Percentiles rank a stretch among this genome's conserved stretches.
Conservation (phyloP, 2,797 vertebrate species). For the Antennarius maculatus region DNA sequence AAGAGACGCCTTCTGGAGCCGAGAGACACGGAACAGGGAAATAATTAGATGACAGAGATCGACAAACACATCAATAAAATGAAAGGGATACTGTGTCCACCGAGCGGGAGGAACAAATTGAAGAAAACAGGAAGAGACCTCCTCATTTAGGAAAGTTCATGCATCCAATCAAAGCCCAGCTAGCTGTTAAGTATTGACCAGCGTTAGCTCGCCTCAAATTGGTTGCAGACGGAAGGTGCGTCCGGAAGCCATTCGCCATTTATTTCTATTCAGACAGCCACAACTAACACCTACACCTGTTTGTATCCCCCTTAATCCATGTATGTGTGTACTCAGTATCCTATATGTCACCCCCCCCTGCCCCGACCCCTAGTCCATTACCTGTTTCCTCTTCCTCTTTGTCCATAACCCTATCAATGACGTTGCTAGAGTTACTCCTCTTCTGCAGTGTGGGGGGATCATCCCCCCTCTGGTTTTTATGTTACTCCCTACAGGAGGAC, state of each 20-base stretch:
- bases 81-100: slow-evolving; percentile 38
- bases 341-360: too few species aligned
- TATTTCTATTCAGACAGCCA: slow-evolving; percentile 49
- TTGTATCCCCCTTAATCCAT: too few species aligned
- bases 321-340: too few species aligned
- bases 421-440: too few species aligned
- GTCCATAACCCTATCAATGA: too few species aligned
- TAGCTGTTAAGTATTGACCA: slow-evolving; percentile 45
- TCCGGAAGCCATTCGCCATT: slow-evolving; percentile 2
- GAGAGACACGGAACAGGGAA: slow-evolving; percentile 53
- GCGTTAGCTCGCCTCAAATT: slow-evolving; percentile 54
- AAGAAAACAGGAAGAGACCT: slow-evolving; percentile 49
- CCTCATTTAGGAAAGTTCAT: slow-evolving; percentile 62
- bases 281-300: slow-evolving; percentile 32
- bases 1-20: slow-evolving; percentile 65
- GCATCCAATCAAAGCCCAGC: slow-evolving; percentile 51
- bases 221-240: slow-evolving; percentile 32
- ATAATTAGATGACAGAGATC: slow-evolving; percentile 68
- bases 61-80: slow-evolving; percentile 70
- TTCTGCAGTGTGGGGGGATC: too few species aligned
- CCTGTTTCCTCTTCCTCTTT: too few species aligned
- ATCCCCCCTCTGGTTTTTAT: too few species aligned
- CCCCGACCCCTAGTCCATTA: too few species aligned
- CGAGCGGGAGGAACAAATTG: slow-evolving; percentile 24
- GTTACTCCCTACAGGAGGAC: too few species aligned